Evolutionary conservation across 2,113 vertebrate species (phyloP).

Genomic region (Sisor rabdophorus): DNA sequence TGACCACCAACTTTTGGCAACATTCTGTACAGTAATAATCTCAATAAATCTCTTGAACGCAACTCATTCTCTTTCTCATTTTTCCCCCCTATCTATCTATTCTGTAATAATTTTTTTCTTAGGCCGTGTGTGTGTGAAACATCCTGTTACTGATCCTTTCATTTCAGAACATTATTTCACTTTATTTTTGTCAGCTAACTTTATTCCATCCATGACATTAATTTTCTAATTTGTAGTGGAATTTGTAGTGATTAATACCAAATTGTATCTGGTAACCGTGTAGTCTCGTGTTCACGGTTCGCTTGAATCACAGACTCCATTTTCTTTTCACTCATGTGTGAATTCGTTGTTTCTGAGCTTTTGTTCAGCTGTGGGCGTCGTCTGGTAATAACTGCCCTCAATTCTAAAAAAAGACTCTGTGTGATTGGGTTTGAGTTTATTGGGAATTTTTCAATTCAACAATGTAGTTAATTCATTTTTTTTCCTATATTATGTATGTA

Average conservation of each 20-base stretch:
- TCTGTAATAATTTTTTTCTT: background rate
- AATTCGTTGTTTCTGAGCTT: slow-evolving; percentile 28
- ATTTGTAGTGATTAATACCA: slow-evolving; percentile 75
- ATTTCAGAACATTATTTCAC: slow-evolving; percentile 45
- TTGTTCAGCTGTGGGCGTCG: background rate
- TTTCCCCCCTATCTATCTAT: background rate
- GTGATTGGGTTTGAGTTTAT: background rate
- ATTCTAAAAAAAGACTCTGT: background rate
- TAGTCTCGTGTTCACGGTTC: slow-evolving; percentile 2
- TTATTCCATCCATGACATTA: slow-evolving; percentile 74
- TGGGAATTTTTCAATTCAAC: background rate
- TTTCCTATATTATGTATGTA: background rate
- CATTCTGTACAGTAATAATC: too few species aligned
- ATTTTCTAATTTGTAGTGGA: slow-evolving; percentile 75
- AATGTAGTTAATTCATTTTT: background rate
- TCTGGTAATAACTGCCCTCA: background rate
- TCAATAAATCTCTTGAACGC: background rate
- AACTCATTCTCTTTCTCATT: background rate
- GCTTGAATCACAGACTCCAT: slow-evolving; percentile 22
- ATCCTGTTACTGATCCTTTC: slow-evolving; percentile 1
- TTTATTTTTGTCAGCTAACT: slow-evolving; percentile 49
- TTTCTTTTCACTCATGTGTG: slow-evolving; percentile 3
- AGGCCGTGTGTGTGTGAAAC: background rate
- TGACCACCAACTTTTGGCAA: too few species aligned
- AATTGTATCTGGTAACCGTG: slow-evolving; percentile 56